A percentile compares a stretch with the other conserved stretches of the same genome.
Conservation (phyloP, 2,113 vertebrate genomes). For the Acanthochromis polyacanthus region DNA sequence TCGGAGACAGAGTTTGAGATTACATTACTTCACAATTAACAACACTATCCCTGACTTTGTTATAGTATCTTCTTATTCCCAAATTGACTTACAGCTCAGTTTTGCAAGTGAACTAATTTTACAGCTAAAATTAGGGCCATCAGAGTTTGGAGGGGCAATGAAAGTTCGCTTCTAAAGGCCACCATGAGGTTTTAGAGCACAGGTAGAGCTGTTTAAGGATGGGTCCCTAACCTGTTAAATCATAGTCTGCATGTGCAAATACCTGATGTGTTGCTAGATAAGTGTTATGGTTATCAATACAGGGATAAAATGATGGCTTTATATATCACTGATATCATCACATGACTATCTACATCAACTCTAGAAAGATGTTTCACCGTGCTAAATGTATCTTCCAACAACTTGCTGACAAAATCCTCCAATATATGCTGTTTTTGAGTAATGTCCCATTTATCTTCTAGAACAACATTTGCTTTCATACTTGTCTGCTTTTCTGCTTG, state of each 20-base stretch:
- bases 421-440: too few relatives aligned
- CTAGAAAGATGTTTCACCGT: too few relatives aligned
- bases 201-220: background rate
- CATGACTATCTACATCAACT: too few relatives aligned
- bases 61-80: background rate
- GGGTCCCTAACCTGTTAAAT: background rate
- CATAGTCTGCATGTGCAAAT: background rate
- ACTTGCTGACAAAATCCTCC: too few relatives aligned
- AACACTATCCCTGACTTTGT: background rate
- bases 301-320: too few relatives aligned
- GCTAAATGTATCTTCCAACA: too few relatives aligned
- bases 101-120: background rate
- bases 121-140: background rate
- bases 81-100: background rate
- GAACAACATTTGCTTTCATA: too few relatives aligned
- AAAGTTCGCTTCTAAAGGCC: background rate
- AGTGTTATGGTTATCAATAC: too few relatives aligned
- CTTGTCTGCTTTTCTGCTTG: too few relatives aligned
- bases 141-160: background rate
- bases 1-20: background rate
- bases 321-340: too few relatives aligned
- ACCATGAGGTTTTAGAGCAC: background rate
- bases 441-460: too few relatives aligned
- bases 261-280: background rate
- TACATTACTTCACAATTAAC: constrained; percentile 3